These are phyloP conservation scores for Arctocebus calabarensis DNA, from an alignment of 2,797 vertebrate genomes.

Conservation along the genomic window DNA sequence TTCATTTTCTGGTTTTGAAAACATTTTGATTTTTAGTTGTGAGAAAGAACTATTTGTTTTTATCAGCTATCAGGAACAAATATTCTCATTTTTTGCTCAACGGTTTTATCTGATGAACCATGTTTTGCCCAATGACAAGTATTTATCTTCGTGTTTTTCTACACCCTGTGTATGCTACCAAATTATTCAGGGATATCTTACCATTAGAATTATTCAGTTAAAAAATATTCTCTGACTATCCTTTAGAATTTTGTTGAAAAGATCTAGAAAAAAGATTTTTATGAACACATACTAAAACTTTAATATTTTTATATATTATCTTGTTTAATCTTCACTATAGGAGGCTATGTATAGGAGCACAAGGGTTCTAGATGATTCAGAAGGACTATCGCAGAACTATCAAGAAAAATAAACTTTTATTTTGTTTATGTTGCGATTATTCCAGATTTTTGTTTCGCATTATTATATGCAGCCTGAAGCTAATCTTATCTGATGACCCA, in stretches of 20 bases:
- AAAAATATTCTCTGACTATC: constrained; percentile 3
- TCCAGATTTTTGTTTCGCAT: constrained; percentile 27
- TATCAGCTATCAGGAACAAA: constrained; percentile 55
- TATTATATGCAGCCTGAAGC: background rate
- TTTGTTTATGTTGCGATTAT: background rate
- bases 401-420: background rate
- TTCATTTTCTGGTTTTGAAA: constrained; percentile 70
- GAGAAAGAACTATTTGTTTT: constrained; percentile 70
- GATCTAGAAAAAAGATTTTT: constrained; percentile 9
- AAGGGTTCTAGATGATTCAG: background rate
- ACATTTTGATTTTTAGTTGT: constrained; percentile 55
- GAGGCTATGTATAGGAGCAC: background rate
- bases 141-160: constrained; percentile 28
- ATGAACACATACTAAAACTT: background rate
- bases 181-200: background rate
- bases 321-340: background rate
- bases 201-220: constrained; percentile 15
- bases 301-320: background rate
- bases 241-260: background rate
- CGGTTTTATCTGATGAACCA: constrained; percentile 58
- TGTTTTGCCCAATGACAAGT: constrained; percentile 75
- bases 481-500: background rate
- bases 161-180: background rate
- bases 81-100: background rate
- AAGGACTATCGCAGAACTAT: background rate